Base-by-base conservation (phyloP, 2,797 vertebrate genomes). In the Anabas testudineus region DNA sequence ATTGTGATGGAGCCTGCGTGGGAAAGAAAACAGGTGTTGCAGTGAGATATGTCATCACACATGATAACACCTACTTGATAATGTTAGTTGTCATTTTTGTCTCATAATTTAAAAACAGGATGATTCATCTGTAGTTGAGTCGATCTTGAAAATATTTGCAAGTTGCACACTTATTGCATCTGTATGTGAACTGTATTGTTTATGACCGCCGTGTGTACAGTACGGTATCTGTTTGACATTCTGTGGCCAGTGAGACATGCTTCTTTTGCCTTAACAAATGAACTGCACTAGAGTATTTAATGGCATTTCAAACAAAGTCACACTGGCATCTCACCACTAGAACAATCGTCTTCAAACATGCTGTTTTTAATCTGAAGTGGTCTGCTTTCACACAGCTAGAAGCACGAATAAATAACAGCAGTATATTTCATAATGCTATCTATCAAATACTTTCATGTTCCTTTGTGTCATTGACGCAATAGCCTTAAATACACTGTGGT, bases 271-370 rank as follows among this genome's bases (percentile, higher is more conserved):
- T 51, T 16, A 41, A 74, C 42, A 78, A 41, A 81, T 52, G 18
- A 51, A 36, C 22, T 21, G 36, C 32, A 24, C 41, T 67, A 45
- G 30, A 62, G 49, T 57, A 62, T 62, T 62, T 41, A 62, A 69
- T 55, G 10, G 21, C 45, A 61, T 73, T 69, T 74, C 46, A 74
- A 73, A 62, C 58, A 45, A 74, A 77, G 43, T 51, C 30, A 34
- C 55, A 8, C 19, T 42, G 37, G 12, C 30, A 21, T 60, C 51
- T 53, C n/a, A 24, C 54, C 47, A 22, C 43, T 15, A 37, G 49
- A 39, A 5, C 46, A 24, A 15, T 9, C 1, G 21, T 39, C 51
- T 39, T 24, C n/a, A 32, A 42, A 34, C 19, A 57, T 34, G 15
- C 64, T 36, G 24, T 68, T 75, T 64, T 61, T 19, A 28, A 10